Conservation (phyloP, 2,888 invertebrate species). For the Rhyacophila evoluta region DNA sequence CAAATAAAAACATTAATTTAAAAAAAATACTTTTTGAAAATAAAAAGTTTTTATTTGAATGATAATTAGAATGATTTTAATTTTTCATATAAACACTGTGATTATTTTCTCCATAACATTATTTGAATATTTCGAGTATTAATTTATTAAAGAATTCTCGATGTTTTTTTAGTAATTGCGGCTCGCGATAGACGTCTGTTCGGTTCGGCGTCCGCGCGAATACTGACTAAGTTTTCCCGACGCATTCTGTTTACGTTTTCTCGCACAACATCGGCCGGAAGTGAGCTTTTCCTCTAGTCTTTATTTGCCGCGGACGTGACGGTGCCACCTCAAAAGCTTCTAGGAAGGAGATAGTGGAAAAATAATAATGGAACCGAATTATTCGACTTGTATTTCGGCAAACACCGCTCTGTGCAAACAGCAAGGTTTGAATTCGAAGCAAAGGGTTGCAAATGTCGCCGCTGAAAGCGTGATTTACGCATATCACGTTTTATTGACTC, state of each 20-base stretch:
- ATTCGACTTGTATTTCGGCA: slow-evolving; percentile 18
- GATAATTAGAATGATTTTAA: too few species aligned
- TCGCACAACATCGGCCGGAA: slow-evolving; percentile 20
- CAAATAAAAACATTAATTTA: background rate
- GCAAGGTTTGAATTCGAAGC: background rate
- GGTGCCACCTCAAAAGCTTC: slow-evolving; percentile 10
- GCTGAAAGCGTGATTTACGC: background rate
- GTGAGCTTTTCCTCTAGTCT: slow-evolving; percentile 8
- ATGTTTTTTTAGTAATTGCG: background rate
- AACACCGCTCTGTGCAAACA: background rate
- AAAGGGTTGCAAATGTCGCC: slow-evolving; percentile 8
- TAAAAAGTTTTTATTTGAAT: background rate
- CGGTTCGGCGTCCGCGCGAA: background rate
- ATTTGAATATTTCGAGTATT: slow-evolving; percentile 8
- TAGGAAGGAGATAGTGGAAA: slow-evolving; percentile 8
- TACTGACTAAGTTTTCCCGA: slow-evolving; percentile 23
- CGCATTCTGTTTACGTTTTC: slow-evolving; percentile 20
- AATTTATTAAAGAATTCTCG: too few species aligned
- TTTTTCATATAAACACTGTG: too few species aligned
- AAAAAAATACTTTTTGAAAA: too few species aligned
- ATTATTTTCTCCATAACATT: background rate
- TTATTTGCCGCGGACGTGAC: slow-evolving; percentile 29
- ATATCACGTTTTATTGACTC: background rate
- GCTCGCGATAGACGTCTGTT: background rate
- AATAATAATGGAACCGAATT: slow-evolving; percentile 20